phyloP scores from a whole-genome alignment of 2,797 vertebrate species.

The Chiloscyllium punctatum region DNA sequence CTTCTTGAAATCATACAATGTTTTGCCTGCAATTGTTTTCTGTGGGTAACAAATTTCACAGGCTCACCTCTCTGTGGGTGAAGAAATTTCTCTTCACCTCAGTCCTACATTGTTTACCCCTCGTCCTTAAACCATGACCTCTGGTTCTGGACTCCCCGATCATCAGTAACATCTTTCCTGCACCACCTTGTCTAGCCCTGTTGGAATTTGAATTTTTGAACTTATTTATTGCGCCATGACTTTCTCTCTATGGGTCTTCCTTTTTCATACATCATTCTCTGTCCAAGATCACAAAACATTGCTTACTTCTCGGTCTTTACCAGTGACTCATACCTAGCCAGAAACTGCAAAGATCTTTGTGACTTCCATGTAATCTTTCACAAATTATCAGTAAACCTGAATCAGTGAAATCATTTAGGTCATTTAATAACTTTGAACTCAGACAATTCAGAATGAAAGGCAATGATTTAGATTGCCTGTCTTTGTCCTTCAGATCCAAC shows the following conservation, averaged over 20 bases:
- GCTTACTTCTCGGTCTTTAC: neutral
- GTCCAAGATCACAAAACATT: neutral
- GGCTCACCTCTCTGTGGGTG: no score
- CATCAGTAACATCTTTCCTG: no score
- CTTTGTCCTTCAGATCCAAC: neutral
- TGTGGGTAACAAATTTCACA: no score
- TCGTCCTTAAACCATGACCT: no score
- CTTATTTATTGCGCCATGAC: neutral
- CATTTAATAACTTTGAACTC: constrained; percentile 9
- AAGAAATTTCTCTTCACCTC: no score
- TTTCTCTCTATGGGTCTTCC: neutral
- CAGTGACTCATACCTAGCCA: neutral
- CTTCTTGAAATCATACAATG: no score
- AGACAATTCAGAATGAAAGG: neutral
- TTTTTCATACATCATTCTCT: neutral
- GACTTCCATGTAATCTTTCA: neutral
- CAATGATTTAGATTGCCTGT: neutral
- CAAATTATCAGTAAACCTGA: neutral
- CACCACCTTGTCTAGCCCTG: no score
- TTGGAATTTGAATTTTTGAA: neutral
- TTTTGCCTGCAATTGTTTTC: no score
- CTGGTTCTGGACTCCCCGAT: no score
- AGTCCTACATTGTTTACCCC: no score
- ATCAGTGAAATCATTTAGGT: neutral
- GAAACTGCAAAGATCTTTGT: neutral